Percentiles rank a stretch among this genome's conserved stretches.
Evolutionary conservation across 2,797 vertebrate genomes (phyloP).

Genomic region (Premnoplex brunnescens): DNA sequence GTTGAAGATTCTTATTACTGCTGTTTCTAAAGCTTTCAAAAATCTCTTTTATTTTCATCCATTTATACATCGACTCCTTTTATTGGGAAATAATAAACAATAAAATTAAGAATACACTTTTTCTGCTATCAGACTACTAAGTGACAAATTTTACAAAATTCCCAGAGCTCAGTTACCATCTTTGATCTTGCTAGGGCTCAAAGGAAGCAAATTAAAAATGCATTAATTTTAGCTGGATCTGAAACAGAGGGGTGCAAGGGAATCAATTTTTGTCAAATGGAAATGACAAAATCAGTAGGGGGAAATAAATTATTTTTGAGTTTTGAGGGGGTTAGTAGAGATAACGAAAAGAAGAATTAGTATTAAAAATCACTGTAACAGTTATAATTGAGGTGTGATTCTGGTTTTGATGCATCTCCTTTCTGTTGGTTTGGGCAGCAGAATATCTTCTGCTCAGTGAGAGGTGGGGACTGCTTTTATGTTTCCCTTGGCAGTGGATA

Average conservation of each 20-base stretch:
- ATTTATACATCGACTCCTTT: neutral
- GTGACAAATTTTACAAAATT: neutral
- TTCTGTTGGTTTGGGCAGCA: neutral
- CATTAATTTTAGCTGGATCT: constrained; percentile 21
- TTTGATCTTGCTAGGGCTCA: constrained; percentile 34
- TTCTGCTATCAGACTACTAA: neutral
- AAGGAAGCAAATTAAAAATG: constrained; percentile 39
- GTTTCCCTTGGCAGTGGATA: neutral
- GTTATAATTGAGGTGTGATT: neutral
- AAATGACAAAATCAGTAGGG: constrained; percentile 7
- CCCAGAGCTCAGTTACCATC: neutral
- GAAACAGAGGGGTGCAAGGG: neutral
- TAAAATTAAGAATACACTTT: neutral
- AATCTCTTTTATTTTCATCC: neutral
- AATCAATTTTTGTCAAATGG: constrained; percentile 30
- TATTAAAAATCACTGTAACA: neutral
- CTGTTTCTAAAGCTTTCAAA: neutral
- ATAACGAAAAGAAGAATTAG: neutral
- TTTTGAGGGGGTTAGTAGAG: neutral
- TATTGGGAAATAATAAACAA: neutral
- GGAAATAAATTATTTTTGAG: neutral
- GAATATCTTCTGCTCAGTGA: neutral
- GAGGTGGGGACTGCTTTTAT: neutral
- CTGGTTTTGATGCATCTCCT: neutral
- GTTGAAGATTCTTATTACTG: neutral